Evolutionary conservation across 30 jellyfish, hydroid and myxozoan species (phyloP).

Genomic region (Euphysa ruthae): DNA sequence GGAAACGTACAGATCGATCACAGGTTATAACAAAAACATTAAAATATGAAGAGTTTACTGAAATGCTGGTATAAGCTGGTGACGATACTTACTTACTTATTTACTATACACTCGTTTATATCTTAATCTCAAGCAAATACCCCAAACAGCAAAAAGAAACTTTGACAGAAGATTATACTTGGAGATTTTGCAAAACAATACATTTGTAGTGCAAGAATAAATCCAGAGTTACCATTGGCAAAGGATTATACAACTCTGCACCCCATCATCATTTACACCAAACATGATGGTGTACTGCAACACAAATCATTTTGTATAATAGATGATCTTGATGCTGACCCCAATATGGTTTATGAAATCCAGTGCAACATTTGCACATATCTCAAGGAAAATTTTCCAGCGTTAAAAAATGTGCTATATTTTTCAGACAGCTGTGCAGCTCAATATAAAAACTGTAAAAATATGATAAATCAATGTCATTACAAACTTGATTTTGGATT

Average conservation of each 20-base stretch:
- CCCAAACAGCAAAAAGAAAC: conserved; percentile 23
- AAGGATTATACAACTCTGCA: conserved; percentile 26
- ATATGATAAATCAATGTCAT: too few species aligned
- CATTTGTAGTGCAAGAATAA: conserved; percentile 19
- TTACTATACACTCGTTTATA: conserved; percentile 13
- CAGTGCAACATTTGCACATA: background rate
- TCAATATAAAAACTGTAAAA: conserved; percentile 50
- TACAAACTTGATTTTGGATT: too few species aligned
- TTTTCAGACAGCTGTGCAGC: conserved; percentile 44
- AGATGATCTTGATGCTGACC: conserved; percentile 37
- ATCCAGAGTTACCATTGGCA: conserved; percentile 55
- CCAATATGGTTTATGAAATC: conserved; percentile 24
- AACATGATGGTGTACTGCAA: background rate
- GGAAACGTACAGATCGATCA: conserved; percentile 43
- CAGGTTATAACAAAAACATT: conserved; percentile 13
- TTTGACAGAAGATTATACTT: conserved; percentile 8
- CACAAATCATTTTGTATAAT: background rate
- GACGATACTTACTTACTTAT: too few species aligned
- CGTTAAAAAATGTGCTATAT: background rate
- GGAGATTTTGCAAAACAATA: conserved; percentile 31
- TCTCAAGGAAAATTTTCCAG: background rate
- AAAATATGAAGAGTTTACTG: conserved; percentile 14
- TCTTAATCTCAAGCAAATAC: conserved; percentile 34
- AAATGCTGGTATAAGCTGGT: background rate
- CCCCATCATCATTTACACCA: conserved; percentile 4